Evolutionary conservation across 1,140 invertebrate species (phyloP).

Genomic region (Phocides pigmalion): DNA sequence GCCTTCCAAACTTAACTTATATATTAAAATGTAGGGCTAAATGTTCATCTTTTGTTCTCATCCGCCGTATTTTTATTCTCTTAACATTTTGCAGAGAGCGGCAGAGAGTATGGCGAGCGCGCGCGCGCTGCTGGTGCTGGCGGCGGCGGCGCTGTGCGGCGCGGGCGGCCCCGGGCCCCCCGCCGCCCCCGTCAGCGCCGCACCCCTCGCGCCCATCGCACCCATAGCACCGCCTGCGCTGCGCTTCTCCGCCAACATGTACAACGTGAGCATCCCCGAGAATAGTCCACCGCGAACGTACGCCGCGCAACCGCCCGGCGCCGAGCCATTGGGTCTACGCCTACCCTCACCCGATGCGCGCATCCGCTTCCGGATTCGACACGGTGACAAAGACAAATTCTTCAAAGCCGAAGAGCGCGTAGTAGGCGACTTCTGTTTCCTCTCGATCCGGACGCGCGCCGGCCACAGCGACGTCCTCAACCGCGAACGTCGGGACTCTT

Average conservation of each 20-base stretch:
- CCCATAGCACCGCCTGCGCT: slow-evolving; percentile 86
- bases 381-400: slow-evolving; percentile 94
- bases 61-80: too few species aligned
- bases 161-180: slow-evolving; percentile 56
- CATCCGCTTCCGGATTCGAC: slow-evolving; percentile 92
- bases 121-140: slow-evolving; percentile 70
- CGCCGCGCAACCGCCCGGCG: slow-evolving; percentile 83
- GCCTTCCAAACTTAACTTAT: too few species aligned
- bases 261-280: slow-evolving; percentile 96
- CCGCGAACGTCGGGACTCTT: slow-evolving; percentile 94
- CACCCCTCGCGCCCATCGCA: slow-evolving; percentile 43
- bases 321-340: slow-evolving; percentile 83
- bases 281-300: slow-evolving; percentile 95
- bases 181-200: neutral
- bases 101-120: slow-evolving; percentile 52
- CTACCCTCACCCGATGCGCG: slow-evolving; percentile 81
- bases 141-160: slow-evolving; percentile 52
- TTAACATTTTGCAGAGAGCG: slow-evolving; percentile 42
- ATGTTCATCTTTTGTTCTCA: too few species aligned
- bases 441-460: slow-evolving; percentile 93
- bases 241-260: slow-evolving; percentile 88
- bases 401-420: slow-evolving; percentile 95
- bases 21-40: too few species aligned
- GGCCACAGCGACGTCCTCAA: slow-evolving; percentile 94
- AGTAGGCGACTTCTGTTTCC: slow-evolving; percentile 97